Conservation (phyloP, 2,888 invertebrate species). For the Hyalella azteca region DNA sequence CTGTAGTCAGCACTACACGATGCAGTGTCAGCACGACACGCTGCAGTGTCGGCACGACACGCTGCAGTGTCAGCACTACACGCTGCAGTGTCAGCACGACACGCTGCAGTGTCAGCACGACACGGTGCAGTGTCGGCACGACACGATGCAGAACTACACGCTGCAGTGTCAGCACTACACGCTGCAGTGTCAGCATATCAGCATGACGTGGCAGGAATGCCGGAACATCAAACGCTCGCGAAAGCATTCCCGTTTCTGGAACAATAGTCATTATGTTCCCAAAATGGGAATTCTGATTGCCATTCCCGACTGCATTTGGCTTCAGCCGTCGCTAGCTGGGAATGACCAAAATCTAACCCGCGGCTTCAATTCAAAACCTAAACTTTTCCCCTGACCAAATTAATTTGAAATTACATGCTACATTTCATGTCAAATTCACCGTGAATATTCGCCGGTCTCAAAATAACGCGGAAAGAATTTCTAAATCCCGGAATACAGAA, state of each 20-base stretch:
- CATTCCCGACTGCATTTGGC: constrained; percentile 18
- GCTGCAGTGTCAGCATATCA: neutral
- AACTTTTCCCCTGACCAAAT: neutral
- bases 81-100: too few relatives aligned
- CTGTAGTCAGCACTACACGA: too few relatives aligned
- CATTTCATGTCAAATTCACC: neutral
- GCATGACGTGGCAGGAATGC: neutral
- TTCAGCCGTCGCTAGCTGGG: too few relatives aligned
- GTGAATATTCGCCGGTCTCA: neutral
- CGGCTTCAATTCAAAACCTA: neutral
- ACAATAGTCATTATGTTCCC: constrained; percentile 29
- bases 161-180: too few relatives aligned
- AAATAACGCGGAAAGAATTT: too few relatives aligned
- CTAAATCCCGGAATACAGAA: too few relatives aligned
- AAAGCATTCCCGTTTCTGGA: neutral
- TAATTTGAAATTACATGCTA: constrained; percentile 1
- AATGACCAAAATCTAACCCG: neutral
- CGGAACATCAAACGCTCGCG: neutral
- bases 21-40: too few relatives aligned
- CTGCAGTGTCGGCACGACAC: too few relatives aligned
- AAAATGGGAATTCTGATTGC: constrained; percentile 34
- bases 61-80: too few relatives aligned
- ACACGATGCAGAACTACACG: too few relatives aligned
- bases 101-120: too few relatives aligned
- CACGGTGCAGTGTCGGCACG: too few relatives aligned